These are phyloP conservation scores for Perdita meconis DNA, from an alignment of 2,888 invertebrate genomes.

Conservation along the genomic window DNA sequence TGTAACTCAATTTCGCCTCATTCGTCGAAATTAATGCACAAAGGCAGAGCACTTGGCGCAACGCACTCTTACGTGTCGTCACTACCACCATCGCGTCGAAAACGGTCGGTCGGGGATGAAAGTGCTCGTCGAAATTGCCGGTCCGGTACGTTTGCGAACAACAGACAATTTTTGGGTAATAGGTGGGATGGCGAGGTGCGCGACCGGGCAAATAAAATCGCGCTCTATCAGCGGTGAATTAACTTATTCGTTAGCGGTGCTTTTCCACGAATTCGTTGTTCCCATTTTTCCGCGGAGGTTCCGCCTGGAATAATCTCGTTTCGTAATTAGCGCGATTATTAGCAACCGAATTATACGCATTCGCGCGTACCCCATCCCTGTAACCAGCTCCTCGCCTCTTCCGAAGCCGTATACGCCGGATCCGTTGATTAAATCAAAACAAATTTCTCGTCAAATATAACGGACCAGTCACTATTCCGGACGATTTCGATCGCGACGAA, in stretches of 20 bases:
- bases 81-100: not conserved
- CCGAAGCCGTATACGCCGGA: no score
- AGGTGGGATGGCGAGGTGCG: not conserved
- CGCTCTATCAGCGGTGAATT: constrained; percentile 26
- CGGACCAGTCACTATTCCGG: constrained; percentile 1
- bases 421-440: constrained; percentile 31
- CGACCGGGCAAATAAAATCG: not conserved
- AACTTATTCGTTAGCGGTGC: constrained; percentile 16
- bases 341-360: constrained; percentile 25
- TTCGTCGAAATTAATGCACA: not conserved
- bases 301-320: constrained; percentile 21
- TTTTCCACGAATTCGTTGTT: not conserved
- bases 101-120: not conserved
- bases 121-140: constrained; percentile 15
- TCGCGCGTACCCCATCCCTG: not conserved
- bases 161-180: constrained; percentile 24
- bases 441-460: constrained; percentile 21
- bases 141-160: constrained; percentile 22
- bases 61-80: not conserved
- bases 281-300: constrained; percentile 6
- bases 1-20: not conserved
- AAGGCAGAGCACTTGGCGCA: not conserved
- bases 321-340: constrained; percentile 41
- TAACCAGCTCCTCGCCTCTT: no score
- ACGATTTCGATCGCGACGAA: constrained; percentile 2